A percentile compares a stretch with the other conserved stretches of the same genome.
Evolutionary conservation across 2,797 vertebrate species (phyloP).

Genomic region (Urocyon cinereoargenteus): DNA sequence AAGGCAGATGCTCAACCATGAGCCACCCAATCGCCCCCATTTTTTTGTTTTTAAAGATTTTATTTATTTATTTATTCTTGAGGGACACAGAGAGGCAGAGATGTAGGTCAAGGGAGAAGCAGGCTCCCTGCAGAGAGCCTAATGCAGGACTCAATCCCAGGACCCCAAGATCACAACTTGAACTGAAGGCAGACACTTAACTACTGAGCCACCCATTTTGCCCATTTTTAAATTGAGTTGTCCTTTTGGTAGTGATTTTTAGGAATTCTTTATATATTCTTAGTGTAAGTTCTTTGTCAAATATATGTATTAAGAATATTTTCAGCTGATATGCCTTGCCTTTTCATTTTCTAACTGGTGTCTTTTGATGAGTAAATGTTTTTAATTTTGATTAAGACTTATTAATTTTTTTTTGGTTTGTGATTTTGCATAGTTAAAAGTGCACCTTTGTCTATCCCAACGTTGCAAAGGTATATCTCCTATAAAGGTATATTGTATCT

Average conservation of each 20-base stretch:
- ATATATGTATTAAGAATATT: conserved; percentile 22
- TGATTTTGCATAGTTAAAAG: no score
- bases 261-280: neutral
- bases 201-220: neutral
- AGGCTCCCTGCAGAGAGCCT: no score
- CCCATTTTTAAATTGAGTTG: neutral
- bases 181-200: no score
- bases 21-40: no score
- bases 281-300: neutral
- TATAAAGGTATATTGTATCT: neutral
- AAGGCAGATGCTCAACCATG: no score
- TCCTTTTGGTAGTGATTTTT: neutral
- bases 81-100: no score
- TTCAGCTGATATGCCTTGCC: neutral
- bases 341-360: neutral
- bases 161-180: no score
- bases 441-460: neutral
- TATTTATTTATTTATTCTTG: no score
- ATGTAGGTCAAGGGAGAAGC: no score
- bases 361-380: conserved; percentile 23
- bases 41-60: no score
- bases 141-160: no score
- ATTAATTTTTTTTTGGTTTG: conserved; percentile 7
- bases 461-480: neutral
- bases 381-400: conserved; percentile 45